phyloP scores from a whole-genome alignment of 2,113 vertebrate genomes.

The Sminthopsis crassicaudata region DNA sequence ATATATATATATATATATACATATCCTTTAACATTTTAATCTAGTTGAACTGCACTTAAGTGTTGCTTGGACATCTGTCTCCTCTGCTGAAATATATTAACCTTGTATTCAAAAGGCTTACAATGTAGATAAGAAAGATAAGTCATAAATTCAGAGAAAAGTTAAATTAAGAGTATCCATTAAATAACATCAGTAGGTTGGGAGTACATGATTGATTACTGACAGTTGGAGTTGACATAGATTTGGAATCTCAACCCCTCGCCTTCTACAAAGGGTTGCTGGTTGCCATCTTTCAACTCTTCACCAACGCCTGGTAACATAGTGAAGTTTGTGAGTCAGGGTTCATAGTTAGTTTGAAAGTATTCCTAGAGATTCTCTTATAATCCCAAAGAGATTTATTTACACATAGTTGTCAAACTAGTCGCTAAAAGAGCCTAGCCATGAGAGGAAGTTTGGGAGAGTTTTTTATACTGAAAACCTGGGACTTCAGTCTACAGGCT shows the following conservation, averaged over 20 bases:
- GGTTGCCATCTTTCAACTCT: neutral
- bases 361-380: too few species aligned
- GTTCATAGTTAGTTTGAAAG: too few species aligned
- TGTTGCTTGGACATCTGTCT: neutral
- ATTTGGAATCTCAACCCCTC: neutral
- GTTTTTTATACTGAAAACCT: too few species aligned
- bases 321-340: too few species aligned
- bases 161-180: neutral
- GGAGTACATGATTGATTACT: neutral
- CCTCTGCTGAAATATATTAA: neutral
- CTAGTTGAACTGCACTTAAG: neutral
- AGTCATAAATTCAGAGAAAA: neutral
- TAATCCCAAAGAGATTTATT: too few species aligned
- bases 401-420: too few species aligned
- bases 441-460: too few species aligned
- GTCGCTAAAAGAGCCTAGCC: too few species aligned
- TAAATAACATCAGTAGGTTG: neutral
- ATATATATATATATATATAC: too few species aligned
- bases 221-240: neutral
- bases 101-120: neutral
- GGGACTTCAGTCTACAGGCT: too few species aligned
- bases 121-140: constrained; percentile 15
- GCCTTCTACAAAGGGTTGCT: neutral
- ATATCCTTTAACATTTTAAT: neutral
- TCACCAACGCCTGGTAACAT: neutral